Base-by-base conservation (phyloP, 2,797 vertebrate genomes). In the Neostethus bicornis region DNA sequence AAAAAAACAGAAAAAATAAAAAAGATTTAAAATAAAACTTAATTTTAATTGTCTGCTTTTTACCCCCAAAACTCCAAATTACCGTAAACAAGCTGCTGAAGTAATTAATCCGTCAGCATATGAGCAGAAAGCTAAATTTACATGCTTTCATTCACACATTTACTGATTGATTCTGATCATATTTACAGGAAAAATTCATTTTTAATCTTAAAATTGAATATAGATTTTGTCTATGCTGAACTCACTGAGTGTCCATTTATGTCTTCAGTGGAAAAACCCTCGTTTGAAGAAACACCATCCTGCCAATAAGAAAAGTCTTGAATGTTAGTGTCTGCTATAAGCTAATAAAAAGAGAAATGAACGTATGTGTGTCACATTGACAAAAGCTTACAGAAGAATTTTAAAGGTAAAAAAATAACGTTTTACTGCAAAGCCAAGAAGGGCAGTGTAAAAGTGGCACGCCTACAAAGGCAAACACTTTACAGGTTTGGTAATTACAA, bases 171-270 rank as follows among this genome's bases (percentile, higher is more conserved):
- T 51, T 11, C 1, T n/a, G 35, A 43, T 32, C 39, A 37, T 7
- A 44, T 42, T 55, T 26, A 53, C 43, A 34, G n/a, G 21, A 66
- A 73, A 80, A 63, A 46, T 26, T 62, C 25, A 3, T 77, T 57
- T 32, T 16, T 13, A 37, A 45, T 31, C 32, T 31, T 41, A 50
- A 41, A 66, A 62, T 68, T 73, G 50, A 24, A 61, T 28, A 41
- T 38, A 41, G 42, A 8, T 56, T 63, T 68, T 31, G 75, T 54
- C 70, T 49, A 11, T 54, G 54, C 53, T 65, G 49, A 85, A 91
- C 90, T 90, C 88, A 91, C 87, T 67, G 90, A 77, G 63, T 89
- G 85, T 80, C 87, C 86, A 69, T 89, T 90, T 83, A 89, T 77
- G 77, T 81, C 86, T 75, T 68, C 75, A 64, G 79, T 69, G 53